Conservation (phyloP, 53 echinoderm and acorn worm species). For the Holothuria leucospilota region DNA sequence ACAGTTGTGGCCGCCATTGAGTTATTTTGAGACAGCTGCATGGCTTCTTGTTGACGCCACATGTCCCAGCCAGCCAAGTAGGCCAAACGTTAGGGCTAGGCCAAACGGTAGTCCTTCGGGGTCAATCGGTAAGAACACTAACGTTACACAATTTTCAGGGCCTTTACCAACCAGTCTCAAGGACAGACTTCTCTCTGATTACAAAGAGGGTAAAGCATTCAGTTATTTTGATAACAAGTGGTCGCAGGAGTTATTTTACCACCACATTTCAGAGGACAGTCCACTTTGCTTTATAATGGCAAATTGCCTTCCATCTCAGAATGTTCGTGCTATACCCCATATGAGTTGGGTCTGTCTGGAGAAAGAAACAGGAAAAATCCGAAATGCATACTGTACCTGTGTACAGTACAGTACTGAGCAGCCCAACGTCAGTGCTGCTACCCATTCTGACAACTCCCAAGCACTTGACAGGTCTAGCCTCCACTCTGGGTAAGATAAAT, state of each 20-base stretch:
- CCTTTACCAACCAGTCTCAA: slow-evolving; percentile 22
- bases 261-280: slow-evolving; percentile 45
- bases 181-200: slow-evolving; percentile 55
- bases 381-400: slow-evolving; percentile 26
- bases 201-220: slow-evolving; percentile 61
- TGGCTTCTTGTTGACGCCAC: slow-evolving; percentile 58
- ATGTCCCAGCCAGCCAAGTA: slow-evolving; percentile 45
- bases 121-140: too few relatives aligned
- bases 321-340: neutral
- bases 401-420: too few relatives aligned
- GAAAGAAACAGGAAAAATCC: slow-evolving; percentile 8
- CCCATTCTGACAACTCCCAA: too few relatives aligned
- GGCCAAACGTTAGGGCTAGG: too few relatives aligned
- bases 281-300: slow-evolving; percentile 49
- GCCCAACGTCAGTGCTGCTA: too few relatives aligned
- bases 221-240: slow-evolving; percentile 49
- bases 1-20: slow-evolving; percentile 43
- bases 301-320: slow-evolving; percentile 16
- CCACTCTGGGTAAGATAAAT: too few relatives aligned
- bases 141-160: too few relatives aligned
- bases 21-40: slow-evolving; percentile 48
- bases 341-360: slow-evolving; percentile 8
- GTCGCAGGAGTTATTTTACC: slow-evolving; percentile 51
- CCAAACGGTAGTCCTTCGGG: too few relatives aligned
- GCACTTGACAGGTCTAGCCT: too few relatives aligned